These are phyloP conservation scores for Melinopterus prodromus DNA, from an alignment of 2,888 invertebrate genomes.

Conservation along the genomic window DNA sequence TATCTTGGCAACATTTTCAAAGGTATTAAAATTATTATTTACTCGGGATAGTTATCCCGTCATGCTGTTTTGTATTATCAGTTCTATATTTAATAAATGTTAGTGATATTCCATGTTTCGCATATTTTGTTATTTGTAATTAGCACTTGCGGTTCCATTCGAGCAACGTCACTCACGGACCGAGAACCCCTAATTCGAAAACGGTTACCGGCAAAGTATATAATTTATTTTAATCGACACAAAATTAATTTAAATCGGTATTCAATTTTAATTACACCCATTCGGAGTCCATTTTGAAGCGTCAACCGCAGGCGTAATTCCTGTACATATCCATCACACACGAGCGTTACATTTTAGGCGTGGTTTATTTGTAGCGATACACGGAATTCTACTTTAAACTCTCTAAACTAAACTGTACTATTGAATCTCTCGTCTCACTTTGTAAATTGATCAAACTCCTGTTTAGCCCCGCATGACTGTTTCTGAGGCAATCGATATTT, in stretches of 20 bases:
- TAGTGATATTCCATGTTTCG: neutral
- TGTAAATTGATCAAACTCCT: constrained; percentile 48
- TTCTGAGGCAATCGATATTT: neutral
- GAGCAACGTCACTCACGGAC: neutral
- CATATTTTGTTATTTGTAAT: neutral
- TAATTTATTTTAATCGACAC: constrained; percentile 4
- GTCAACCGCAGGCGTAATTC: constrained; percentile 4
- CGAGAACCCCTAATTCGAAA: neutral
- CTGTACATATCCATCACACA: constrained; percentile 18
- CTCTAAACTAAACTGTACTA: constrained; percentile 42
- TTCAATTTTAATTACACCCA: neutral
- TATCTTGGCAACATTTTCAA: too few species aligned
- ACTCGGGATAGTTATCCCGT: too few species aligned
- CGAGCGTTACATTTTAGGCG: constrained; percentile 17
- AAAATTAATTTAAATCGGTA: neutral
- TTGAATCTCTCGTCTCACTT: constrained; percentile 36
- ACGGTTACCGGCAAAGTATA: neutral
- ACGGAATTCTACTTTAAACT: constrained; percentile 49
- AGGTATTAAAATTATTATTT: too few species aligned
- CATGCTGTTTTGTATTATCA: too few species aligned
- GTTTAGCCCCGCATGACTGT: constrained; percentile 23
- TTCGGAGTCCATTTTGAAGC: neutral
- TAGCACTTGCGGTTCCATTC: neutral
- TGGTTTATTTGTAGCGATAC: constrained; percentile 44
- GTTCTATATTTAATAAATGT: neutral